A percentile compares a stretch with the other conserved stretches of the same genome.
phyloP scores from a whole-genome alignment of 1,140 invertebrate genomes.

The Teleogryllus occipitalis region DNA sequence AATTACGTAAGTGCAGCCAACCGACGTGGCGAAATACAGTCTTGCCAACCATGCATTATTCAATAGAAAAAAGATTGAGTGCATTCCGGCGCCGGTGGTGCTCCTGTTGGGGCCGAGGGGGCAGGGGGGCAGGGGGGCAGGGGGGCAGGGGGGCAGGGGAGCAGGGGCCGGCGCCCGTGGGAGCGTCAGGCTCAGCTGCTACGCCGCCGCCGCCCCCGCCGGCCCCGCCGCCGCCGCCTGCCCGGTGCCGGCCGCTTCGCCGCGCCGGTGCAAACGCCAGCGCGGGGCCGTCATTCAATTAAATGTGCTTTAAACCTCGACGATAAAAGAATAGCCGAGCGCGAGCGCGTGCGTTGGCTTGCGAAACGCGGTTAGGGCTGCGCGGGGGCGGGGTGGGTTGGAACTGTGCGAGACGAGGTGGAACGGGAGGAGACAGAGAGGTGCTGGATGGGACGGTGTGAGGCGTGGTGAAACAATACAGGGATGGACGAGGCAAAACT shows the following conservation, averaged over 20 bases:
- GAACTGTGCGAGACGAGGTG: not conserved
- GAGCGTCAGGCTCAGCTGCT: too few species aligned
- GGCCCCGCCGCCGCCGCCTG: too few species aligned
- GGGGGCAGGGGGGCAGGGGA: too few species aligned
- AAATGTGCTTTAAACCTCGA: not conserved
- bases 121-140: too few species aligned
- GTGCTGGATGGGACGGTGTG: not conserved
- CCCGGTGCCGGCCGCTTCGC: too few species aligned
- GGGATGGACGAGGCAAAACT: too few species aligned
- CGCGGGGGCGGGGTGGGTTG: not conserved
- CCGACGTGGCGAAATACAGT: not conserved
- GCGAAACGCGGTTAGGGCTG: not conserved
- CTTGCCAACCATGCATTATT: conserved; percentile 4
- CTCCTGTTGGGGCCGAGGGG: not conserved
- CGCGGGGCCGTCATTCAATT: not conserved
- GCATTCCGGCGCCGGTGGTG: not conserved
- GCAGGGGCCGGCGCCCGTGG: too few species aligned
- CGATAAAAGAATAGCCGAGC: not conserved
- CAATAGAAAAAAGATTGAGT: not conserved
- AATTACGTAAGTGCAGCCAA: conserved; percentile 4
- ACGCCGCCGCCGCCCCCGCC: too few species aligned
- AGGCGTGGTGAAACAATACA: too few species aligned
- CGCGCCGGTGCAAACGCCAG: too few species aligned
- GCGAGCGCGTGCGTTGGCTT: not conserved
- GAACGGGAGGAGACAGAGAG: not conserved